Evolutionary conservation across 2,113 vertebrate genomes (phyloP), one percentile per base, ranked within the genome.

Genomic region (Mirza zaza): DNA sequence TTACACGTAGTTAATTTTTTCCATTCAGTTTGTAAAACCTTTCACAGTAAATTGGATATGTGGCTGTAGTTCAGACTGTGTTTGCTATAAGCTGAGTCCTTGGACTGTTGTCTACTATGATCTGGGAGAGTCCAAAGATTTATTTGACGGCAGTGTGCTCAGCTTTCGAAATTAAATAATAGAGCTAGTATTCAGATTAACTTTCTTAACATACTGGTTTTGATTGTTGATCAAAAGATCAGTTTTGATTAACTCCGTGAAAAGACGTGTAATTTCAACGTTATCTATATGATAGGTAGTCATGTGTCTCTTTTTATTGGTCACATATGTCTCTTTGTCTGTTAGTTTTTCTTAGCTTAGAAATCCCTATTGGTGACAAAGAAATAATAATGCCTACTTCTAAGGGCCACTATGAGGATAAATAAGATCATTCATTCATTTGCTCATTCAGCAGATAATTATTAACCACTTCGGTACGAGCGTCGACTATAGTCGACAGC

Each of bases 1-100:
- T 93, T 71, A 96, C 94, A 79, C 23, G 29, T 84, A 50, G 34
- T 91, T 96, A 57, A 45, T 55, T 86, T 96, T 93, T 93, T 93
- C 93, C 63, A 34, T 94, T 94, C 50, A 95, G 6, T 84, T 96
- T 65, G 84, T 84, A 32, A 94, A 95, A 73, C 5, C 29, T 65
- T 70, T 70, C 1, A 80, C 23, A 65, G 29, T 68, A 42, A 81
- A 42, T 89, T 89, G 85, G 68, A 36, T 86, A 50, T 39, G 27
- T 88, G 87, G 42, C 48, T 90, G 57, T 45, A 70, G 10, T 80
- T 71, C 57, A 90, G 34, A 82, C 52, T 59, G 25, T 80, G 7
- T 63, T 86, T 84, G 57, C 68, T 2, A 1, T 52, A 45, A 89
- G n/a, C 15, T 15, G 5, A 2, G 48, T 94, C 77, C 71, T 65